phyloP scores from a whole-genome alignment of 2,888 invertebrate species.

The Merodon equestris region DNA sequence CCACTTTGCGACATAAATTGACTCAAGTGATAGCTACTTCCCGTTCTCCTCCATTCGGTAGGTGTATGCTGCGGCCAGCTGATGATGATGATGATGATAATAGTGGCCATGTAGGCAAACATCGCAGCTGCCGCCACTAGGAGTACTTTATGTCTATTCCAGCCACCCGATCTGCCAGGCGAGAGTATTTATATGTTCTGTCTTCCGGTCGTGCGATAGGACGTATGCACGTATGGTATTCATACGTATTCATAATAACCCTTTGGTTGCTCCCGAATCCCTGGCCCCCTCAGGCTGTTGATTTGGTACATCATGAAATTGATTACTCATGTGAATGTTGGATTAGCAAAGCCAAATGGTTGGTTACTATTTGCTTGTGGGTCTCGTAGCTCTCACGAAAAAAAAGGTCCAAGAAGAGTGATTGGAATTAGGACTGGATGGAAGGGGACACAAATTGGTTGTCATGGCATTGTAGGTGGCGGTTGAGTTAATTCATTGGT shows the following conservation, averaged over 20 bases:
- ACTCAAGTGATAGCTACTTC: conserved; percentile 45
- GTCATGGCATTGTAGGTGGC: conserved; percentile 12
- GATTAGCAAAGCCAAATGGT: conserved; percentile 43
- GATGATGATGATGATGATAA: neutral
- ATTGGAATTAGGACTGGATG: neutral
- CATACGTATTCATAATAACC: neutral
- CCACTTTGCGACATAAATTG: conserved; percentile 56
- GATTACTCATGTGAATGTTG: conserved; percentile 51
- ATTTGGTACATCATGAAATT: conserved; percentile 31
- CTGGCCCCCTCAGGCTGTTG: neutral
- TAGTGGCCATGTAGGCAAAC: conserved; percentile 28
- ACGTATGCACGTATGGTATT: neutral
- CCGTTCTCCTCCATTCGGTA: conserved; percentile 12
- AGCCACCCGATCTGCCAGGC: conserved; percentile 27
- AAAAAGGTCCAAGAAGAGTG: neutral
- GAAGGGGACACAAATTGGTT: conserved; percentile 8
- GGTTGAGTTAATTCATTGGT: conserved; percentile 37
- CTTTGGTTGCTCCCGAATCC: neutral
- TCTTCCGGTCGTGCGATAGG: conserved; percentile 23
- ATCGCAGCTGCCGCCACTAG: neutral
- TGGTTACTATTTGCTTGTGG: conserved; percentile 31
- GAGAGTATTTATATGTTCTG: conserved; percentile 37
- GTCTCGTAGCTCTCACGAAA: conserved; percentile 4
- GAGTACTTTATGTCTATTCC: conserved; percentile 6
- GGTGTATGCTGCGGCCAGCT: neutral